A percentile compares a stretch with the other conserved stretches of the same genome.
Evolutionary conservation across 2,797 vertebrate genomes (phyloP).

Genomic region (Sylvilagus floridanus): DNA sequence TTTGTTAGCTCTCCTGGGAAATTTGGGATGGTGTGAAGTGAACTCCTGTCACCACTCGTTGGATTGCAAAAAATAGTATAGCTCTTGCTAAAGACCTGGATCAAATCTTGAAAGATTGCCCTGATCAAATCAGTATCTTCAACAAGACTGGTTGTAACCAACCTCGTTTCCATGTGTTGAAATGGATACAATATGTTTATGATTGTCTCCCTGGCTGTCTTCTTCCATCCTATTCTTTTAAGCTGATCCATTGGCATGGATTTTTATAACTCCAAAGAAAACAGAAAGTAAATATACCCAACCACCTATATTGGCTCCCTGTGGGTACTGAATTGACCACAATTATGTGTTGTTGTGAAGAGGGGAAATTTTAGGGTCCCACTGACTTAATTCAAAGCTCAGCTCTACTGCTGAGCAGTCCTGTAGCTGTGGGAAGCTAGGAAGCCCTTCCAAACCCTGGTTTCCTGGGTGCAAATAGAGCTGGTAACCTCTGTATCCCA

Average conservation of each 20-base stretch:
- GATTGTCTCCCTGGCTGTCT: not conserved
- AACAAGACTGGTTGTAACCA: slow-evolving; percentile 60
- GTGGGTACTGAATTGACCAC: not conserved
- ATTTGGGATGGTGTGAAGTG: slow-evolving; percentile 80
- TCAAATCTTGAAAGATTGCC: slow-evolving; percentile 75
- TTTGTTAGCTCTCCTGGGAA: slow-evolving; percentile 73
- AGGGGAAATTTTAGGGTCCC: not conserved
- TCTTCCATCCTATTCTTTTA: slow-evolving; percentile 23
- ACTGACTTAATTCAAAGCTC: not conserved
- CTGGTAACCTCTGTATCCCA: not conserved
- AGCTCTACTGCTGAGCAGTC: slow-evolving; percentile 23
- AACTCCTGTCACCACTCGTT: slow-evolving; percentile 78
- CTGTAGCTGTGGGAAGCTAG: not conserved
- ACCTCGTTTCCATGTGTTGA: slow-evolving; percentile 66
- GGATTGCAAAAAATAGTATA: slow-evolving; percentile 71
- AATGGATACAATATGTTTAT: slow-evolving; percentile 44
- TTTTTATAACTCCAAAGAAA: slow-evolving; percentile 42
- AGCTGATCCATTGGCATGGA: not conserved
- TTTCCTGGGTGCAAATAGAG: not conserved
- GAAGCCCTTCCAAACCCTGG: slow-evolving; percentile 2
- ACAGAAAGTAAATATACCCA: not conserved
- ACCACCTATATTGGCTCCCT: not conserved
- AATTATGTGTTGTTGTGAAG: not conserved
- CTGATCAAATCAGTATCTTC: slow-evolving; percentile 75
- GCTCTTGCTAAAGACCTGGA: slow-evolving; percentile 75